These are phyloP conservation scores for Drosophila bocki DNA, from an alignment of 1,140 invertebrate genomes.

Conservation along the genomic window DNA sequence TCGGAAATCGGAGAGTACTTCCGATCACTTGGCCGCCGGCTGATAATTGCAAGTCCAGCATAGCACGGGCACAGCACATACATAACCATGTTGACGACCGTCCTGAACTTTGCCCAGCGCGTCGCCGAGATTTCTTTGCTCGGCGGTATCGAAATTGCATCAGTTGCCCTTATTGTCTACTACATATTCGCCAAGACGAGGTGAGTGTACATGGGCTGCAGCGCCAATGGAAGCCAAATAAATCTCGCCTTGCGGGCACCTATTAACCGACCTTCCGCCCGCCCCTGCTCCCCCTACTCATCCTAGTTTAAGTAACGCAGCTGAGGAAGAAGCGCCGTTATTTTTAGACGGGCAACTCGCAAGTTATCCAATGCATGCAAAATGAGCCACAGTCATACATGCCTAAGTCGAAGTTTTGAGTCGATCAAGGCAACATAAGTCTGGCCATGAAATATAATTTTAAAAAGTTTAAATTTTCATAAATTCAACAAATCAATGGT, in stretches of 20 bases:
- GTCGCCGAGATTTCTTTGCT: conserved; percentile 79
- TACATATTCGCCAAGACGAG: conserved; percentile 83
- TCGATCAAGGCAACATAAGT: background rate
- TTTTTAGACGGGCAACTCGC: conserved; percentile 33
- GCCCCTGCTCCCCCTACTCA: conserved; percentile 1
- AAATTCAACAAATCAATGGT: no score
- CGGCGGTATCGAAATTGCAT: conserved; percentile 81
- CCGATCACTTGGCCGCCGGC: conserved; percentile 52
- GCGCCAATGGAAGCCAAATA: conserved; percentile 55
- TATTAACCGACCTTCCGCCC: conserved; percentile 12
- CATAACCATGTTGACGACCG: conserved; percentile 57
- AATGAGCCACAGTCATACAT: conserved; percentile 32
- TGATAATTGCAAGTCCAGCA: conserved; percentile 43
- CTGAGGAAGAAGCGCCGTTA: conserved; percentile 41
- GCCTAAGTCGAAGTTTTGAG: background rate
- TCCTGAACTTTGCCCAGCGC: conserved; percentile 76
- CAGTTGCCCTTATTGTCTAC: conserved; percentile 77
- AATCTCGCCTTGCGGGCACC: conserved; percentile 36
- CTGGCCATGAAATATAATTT: background rate
- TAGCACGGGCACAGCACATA: background rate
- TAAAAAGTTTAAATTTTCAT: background rate
- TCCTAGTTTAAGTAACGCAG: conserved; percentile 37
- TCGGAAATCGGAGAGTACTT: conserved; percentile 28
- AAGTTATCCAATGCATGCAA: conserved; percentile 51
- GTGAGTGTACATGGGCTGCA: conserved; percentile 54